Percentiles rank a stretch among this genome's conserved stretches.
Evolutionary conservation across 2,113 vertebrate species (phyloP).

Genomic region (Sinocyclocheilus rhinocerous): DNA sequence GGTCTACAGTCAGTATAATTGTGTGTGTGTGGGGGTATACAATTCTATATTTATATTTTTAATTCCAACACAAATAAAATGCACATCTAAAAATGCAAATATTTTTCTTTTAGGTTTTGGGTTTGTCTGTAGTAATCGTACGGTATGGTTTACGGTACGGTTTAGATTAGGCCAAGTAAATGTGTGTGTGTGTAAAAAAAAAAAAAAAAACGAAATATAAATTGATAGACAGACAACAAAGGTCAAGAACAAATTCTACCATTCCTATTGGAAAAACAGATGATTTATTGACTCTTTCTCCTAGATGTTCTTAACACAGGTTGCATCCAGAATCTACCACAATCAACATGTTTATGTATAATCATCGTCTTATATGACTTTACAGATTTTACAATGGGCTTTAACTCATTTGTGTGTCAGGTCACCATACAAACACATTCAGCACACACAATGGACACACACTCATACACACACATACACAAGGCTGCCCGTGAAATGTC

Average conservation of each 20-base stretch:
- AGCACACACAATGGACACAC: slow-evolving; percentile 6
- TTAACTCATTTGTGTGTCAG: slow-evolving; percentile 58
- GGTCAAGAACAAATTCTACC: background rate
- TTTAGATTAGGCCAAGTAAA: background rate
- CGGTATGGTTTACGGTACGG: no score
- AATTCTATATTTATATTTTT: no score
- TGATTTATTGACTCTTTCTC: slow-evolving; percentile 57
- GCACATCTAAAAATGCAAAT: no score
- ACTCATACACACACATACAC: background rate
- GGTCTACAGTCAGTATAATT: no score
- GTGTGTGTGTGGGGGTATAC: no score
- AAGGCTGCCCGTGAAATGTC: slow-evolving; percentile 21
- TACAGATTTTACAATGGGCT: slow-evolving; percentile 66
- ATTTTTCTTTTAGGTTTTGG: no score
- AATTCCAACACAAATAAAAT: no score
- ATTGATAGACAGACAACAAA: background rate
- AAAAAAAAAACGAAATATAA: no score
- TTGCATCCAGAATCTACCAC: slow-evolving; percentile 67
- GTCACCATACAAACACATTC: slow-evolving; percentile 35
- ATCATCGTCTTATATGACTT: slow-evolving; percentile 55
- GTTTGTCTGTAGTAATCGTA: no score
- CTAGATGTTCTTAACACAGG: slow-evolving; percentile 69
- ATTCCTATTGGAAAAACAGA: slow-evolving; percentile 60
- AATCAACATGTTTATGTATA: slow-evolving; percentile 55
- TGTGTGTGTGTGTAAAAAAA: background rate